Evolutionary conservation across 2,797 vertebrate species (phyloP).

Genomic region (Cuniculus paca): DNA sequence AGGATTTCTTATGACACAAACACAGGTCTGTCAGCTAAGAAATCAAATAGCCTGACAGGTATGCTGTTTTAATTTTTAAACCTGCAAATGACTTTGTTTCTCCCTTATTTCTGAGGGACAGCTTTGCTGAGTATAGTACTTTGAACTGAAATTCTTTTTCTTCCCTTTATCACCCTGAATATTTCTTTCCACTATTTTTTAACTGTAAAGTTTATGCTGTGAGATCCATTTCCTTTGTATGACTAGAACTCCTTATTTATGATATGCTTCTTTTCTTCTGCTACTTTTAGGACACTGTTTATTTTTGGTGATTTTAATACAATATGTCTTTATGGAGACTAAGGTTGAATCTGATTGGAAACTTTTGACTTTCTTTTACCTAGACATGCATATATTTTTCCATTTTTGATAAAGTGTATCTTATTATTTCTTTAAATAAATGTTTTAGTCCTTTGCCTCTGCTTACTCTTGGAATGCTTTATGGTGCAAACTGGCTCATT

Average conservation of each 20-base stretch:
- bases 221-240: background rate
- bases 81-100: background rate
- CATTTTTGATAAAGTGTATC: background rate
- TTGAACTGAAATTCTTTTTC: background rate
- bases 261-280: background rate
- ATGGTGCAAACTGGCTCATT: background rate
- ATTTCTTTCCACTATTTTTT: too few relatives aligned
- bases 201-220: background rate
- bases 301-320: background rate
- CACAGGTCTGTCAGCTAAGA: background rate
- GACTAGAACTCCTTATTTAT: background rate
- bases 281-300: background rate
- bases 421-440: background rate
- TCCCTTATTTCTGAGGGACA: background rate
- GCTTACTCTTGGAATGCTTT: background rate
- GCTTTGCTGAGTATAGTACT: background rate
- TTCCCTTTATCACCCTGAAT: too few relatives aligned
- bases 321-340: background rate
- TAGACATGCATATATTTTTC: background rate
- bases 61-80: too few relatives aligned
- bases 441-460: background rate
- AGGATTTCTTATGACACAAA: background rate
- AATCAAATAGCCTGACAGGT: background rate
- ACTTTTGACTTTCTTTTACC: background rate
- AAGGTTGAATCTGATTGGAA: background rate